A percentile compares a stretch with the other conserved stretches of the same genome.
These are phyloP conservation scores for Fukomys damarensis DNA, from an alignment of 2,113 vertebrate species.

Conservation along the genomic window DNA sequence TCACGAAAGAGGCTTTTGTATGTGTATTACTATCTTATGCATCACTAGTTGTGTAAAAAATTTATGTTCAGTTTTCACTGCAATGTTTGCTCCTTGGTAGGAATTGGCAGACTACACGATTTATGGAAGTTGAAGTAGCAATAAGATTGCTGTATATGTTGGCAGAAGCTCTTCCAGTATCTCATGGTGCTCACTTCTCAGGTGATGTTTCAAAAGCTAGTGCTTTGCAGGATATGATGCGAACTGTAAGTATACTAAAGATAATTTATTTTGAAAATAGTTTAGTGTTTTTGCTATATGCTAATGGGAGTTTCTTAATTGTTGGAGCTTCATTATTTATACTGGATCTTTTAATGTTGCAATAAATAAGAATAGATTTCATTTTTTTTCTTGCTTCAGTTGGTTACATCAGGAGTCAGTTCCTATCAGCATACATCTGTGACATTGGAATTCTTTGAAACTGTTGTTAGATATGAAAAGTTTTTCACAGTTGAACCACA, in stretches of 20 bases:
- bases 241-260: conserved; percentile 89
- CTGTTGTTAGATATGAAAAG: conserved; percentile 97
- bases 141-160: conserved; percentile 97
- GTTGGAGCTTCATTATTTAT: conserved; percentile 47
- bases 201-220: conserved; percentile 95
- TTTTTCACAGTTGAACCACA: conserved; percentile 97
- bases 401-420: conserved; percentile 96
- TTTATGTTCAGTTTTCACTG: background rate
- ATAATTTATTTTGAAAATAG: conserved; percentile 53
- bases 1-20: conserved; percentile 3
- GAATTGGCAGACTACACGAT: conserved; percentile 93
- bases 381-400: conserved; percentile 84
- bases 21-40: background rate
- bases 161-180: conserved; percentile 96
- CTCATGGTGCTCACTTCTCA: conserved; percentile 97
- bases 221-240: conserved; percentile 98
- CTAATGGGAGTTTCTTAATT: background rate
- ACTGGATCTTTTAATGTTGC: background rate
- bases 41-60: background rate
- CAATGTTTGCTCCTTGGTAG: conserved; percentile 82
- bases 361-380: conserved; percentile 50
- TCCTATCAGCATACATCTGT: conserved; percentile 96
- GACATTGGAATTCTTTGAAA: conserved; percentile 98
- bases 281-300: conserved; percentile 13
- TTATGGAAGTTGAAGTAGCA: conserved; percentile 99